Evolutionary conservation across 2,888 invertebrate species (phyloP).

Genomic region (Philereme vetulata): DNA sequence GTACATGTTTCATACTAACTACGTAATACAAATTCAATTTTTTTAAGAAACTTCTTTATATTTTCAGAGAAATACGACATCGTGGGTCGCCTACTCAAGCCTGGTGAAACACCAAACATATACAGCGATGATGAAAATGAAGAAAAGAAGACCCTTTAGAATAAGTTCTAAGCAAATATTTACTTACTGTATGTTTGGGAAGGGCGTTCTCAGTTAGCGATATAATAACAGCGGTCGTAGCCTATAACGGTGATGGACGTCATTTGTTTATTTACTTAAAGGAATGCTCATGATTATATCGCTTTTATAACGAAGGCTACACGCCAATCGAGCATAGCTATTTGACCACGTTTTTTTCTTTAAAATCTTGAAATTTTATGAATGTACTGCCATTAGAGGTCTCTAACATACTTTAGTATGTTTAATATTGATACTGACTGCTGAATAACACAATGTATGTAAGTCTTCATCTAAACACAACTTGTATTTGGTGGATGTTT

Average conservation of each 20-base stretch:
- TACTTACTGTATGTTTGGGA: neutral
- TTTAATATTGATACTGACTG: no score
- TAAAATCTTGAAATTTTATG: no score
- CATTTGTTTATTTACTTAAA: neutral
- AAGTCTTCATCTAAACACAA: no score
- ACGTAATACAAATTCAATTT: no score
- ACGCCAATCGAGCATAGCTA: no score
- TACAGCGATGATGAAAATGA: conserved; percentile 73
- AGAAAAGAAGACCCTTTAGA: conserved; percentile 63
- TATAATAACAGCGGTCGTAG: neutral
- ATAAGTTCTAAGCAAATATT: conserved; percentile 14
- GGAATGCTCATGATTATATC: neutral
- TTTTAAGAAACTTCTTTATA: conserved; percentile 2
- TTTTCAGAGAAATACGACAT: conserved; percentile 78
- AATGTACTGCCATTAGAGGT: no score
- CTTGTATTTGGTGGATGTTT: no score
- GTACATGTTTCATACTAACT: no score
- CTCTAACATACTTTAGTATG: no score
- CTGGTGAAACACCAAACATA: conserved; percentile 67
- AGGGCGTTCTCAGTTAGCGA: neutral
- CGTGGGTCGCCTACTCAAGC: conserved; percentile 72
- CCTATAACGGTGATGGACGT: neutral
- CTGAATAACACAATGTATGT: no score
- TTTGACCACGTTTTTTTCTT: no score
- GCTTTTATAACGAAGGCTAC: no score